phyloP scores from a whole-genome alignment of 2,888 invertebrate species.

The Gastracanthus pulcherrimus region DNA sequence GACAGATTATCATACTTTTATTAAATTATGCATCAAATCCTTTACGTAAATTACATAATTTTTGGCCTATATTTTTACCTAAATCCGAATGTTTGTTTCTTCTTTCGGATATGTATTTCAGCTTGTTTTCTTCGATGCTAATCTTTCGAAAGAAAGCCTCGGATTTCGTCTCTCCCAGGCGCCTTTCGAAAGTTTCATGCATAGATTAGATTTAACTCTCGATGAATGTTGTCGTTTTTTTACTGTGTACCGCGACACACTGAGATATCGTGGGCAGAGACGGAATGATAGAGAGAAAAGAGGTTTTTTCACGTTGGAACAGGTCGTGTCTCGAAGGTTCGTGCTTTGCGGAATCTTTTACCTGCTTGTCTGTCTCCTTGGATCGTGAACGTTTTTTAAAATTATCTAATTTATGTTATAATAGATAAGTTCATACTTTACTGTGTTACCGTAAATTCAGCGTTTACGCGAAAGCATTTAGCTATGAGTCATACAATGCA shows the following conservation, averaged over 20 bases:
- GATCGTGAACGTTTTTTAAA: background rate
- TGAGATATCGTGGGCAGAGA: background rate
- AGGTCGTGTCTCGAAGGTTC: background rate
- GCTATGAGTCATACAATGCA: no score
- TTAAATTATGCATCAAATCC: background rate
- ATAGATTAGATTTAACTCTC: constrained; percentile 17
- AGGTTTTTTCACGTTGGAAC: background rate
- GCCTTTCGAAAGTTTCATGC: constrained; percentile 9
- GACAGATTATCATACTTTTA: background rate
- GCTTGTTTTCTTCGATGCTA: no score
- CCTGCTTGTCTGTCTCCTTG: no score
- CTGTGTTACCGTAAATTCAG: no score
- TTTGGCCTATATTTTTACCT: background rate
- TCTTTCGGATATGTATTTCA: background rate
- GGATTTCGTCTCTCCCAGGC: background rate
- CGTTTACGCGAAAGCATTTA: no score
- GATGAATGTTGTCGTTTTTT: constrained; percentile 15
- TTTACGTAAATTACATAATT: background rate
- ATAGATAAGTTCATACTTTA: background rate
- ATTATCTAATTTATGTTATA: background rate
- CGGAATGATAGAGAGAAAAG: no score
- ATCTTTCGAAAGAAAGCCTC: constrained; percentile 10
- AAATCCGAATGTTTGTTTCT: background rate
- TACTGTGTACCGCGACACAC: background rate
- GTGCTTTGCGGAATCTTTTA: no score